Evolutionary conservation across 2,113 vertebrate genomes (phyloP).

Genomic region (Leptocoma aspasia): DNA sequence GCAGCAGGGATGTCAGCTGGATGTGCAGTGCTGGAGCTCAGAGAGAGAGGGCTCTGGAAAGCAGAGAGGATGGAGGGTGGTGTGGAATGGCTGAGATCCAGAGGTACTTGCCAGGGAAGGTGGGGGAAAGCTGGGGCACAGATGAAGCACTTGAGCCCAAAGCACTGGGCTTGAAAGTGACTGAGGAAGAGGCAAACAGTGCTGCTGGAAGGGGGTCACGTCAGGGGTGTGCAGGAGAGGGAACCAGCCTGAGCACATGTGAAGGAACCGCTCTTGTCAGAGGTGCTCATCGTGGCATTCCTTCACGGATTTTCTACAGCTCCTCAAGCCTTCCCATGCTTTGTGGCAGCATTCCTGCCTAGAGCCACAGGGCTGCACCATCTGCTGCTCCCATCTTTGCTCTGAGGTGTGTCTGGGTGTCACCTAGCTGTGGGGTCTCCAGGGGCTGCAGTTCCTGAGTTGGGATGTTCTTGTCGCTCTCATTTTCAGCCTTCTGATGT

Average conservation of each 20-base stretch:
- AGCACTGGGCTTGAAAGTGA: not conserved
- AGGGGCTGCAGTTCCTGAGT: not conserved
- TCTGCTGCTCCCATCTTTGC: not conserved
- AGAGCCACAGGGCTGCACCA: not conserved
- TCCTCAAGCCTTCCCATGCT: not conserved
- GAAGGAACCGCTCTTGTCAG: not conserved
- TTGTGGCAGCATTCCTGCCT: not conserved
- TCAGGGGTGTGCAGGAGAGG: not conserved
- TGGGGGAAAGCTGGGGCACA: not conserved
- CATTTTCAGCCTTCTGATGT: too few species aligned
- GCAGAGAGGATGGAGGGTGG: not conserved
- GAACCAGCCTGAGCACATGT: not conserved
- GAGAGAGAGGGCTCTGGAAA: not conserved
- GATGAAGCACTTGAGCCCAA: not conserved
- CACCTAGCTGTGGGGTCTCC: not conserved
- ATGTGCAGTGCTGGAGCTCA: not conserved
- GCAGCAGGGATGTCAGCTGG: not conserved
- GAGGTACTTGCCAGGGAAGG: not conserved
- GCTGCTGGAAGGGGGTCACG: not conserved
- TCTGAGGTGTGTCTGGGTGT: not conserved
- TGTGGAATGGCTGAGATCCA: not conserved
- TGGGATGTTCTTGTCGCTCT: too few species aligned
- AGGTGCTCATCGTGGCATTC: rapidly evolving
- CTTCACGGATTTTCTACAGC: not conserved
- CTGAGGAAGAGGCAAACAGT: not conserved